Evolutionary conservation across 2,888 invertebrate genomes (phyloP), one percentile per base, ranked within the genome.

Genomic region (Drosophila austrosaltans): DNA sequence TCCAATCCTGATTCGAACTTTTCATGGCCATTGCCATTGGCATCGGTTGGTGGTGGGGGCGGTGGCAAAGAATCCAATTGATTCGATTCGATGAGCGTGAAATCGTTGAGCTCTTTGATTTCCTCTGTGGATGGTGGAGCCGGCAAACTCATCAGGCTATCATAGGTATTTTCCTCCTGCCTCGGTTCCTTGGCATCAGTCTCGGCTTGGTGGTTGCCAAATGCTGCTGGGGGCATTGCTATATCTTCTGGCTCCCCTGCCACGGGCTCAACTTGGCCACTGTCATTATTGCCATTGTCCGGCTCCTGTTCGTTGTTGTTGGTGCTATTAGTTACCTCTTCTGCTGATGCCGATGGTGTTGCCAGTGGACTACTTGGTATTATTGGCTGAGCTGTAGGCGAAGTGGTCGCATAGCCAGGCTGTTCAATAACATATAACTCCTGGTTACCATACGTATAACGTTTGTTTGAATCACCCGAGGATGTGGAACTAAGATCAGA

Each of bases 391-490:
- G 67, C 63, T 6, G 77, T 73, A 0, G 90, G 83, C 8, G 85
- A 79, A 22, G 64, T 72, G 10, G 82, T 78, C 10, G 95, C 94
- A 88, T 96, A 96, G 6, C 95, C 96, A 70, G 95, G 95, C 68
- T 94, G 94, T 44, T 96, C 96, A 79, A 95, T 94, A 66, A 96
- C 95, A 89, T 96, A 96, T 30, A 96, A 95, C 80, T 95, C 93
- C 92, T 97, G 97, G 90, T 96, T 96, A 65, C 96, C 95, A 90
- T 97, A 97, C 56, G 95, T 94, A 91, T 97, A 96, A 72, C 95
- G 95, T 12, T 95, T 95, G 90, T 96, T 96, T 66, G 95, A 95
- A 12, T 95, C 95, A 57, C 94, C 93, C 32, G 96, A 96, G 16
- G 95, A 95, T 2, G 87, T 89, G 88, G 96, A 94, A 87, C 96